phyloP scores from a whole-genome alignment of 2,888 invertebrate species.

The Platycheirus albimanus region DNA sequence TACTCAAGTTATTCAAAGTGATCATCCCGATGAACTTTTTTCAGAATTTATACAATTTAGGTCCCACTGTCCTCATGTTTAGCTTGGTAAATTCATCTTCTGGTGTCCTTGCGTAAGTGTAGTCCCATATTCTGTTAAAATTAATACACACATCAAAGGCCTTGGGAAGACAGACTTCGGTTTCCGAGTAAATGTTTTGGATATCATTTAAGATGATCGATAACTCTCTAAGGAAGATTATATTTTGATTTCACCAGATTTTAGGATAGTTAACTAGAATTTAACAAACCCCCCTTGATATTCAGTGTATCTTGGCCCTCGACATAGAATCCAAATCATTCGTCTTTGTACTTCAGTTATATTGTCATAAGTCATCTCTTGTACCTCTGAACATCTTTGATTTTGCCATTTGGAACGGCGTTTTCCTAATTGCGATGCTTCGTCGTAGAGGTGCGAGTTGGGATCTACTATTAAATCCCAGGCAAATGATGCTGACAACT shows the following conservation, averaged over 20 bases:
- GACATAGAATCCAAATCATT: constrained; percentile 85
- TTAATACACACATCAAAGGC: constrained; percentile 79
- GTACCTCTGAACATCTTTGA: constrained; percentile 77
- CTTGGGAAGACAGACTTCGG: constrained; percentile 84
- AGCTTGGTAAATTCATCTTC: constrained; percentile 64
- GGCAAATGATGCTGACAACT: constrained; percentile 74
- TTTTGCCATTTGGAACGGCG: constrained; percentile 80
- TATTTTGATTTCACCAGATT: not conserved
- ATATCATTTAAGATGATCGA: constrained; percentile 84
- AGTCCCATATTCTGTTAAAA: constrained; percentile 76
- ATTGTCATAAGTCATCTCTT: constrained; percentile 70
- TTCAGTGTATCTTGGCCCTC: constrained; percentile 85
- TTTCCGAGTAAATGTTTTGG: constrained; percentile 85
- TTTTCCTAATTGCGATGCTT: constrained; percentile 75
- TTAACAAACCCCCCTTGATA: constrained; percentile 83
- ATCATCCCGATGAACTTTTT: not conserved
- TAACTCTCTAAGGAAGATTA: constrained; percentile 81
- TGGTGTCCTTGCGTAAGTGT: constrained; percentile 73
- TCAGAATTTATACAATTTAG: constrained; percentile 53
- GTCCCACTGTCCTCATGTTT: constrained; percentile 74
- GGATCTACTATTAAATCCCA: constrained; percentile 76
- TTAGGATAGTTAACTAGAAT: not conserved
- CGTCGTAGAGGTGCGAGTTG: constrained; percentile 55
- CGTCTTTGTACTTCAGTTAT: constrained; percentile 80
- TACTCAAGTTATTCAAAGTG: not conserved